A percentile compares a stretch with the other conserved stretches of the same genome.
phyloP scores from a whole-genome alignment of 2,113 vertebrate genomes.

The Theristicus caerulescens region DNA sequence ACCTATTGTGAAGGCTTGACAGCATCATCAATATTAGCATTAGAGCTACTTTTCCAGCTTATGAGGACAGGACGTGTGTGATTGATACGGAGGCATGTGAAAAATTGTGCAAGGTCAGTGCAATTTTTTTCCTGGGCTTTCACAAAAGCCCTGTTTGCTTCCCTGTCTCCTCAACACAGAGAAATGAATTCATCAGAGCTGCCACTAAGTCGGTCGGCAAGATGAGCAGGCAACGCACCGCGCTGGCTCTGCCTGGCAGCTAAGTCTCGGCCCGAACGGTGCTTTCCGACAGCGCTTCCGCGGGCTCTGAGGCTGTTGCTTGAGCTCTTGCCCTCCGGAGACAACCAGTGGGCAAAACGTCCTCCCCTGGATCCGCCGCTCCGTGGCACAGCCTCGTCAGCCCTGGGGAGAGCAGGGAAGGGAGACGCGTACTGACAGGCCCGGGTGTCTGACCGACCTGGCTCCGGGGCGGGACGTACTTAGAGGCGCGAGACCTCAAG shows the following conservation, averaged over 20 bases:
- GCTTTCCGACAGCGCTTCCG: not conserved
- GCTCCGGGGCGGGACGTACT: rapidly evolving
- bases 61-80: not conserved
- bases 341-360: not conserved
- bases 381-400: not conserved
- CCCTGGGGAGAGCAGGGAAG: not conserved
- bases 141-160: not conserved
- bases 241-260: not conserved
- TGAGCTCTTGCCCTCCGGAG: not conserved
- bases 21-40: conserved; percentile 29
- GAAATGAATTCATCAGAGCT: not conserved
- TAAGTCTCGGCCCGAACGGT: rapidly evolving
- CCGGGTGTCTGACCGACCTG: not conserved
- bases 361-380: not conserved
- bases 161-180: not conserved
- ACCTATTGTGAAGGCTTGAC: conserved; percentile 23
- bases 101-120: not conserved
- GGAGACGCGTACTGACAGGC: rapidly evolving
- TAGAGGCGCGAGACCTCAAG: rapidly evolving
- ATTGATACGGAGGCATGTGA: not conserved
- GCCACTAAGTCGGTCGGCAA: not conserved
- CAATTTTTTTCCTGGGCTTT: not conserved
- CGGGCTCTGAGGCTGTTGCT: not conserved
- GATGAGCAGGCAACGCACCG: not conserved
- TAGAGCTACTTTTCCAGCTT: not conserved